phyloP scores from a whole-genome alignment of 2,797 vertebrate species.

The Leptatherina wallacei region DNA sequence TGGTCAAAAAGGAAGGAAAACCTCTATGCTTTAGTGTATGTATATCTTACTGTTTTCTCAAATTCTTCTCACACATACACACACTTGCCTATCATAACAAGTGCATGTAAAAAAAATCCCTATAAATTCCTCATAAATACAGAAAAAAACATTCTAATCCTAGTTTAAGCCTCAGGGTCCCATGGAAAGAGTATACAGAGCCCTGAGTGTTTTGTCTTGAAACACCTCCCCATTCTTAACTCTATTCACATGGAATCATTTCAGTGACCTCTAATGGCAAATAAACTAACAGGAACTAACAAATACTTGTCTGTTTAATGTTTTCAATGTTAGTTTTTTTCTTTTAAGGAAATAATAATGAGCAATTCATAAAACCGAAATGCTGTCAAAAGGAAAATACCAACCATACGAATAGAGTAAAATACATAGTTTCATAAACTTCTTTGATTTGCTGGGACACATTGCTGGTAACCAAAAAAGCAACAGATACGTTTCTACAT shows the following conservation, averaged over 20 bases:
- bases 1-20: background rate
- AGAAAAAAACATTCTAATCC: conserved; percentile 5
- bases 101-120: background rate
- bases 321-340: conserved; percentile 15
- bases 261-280: conserved; percentile 2
- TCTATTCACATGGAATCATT: conserved; percentile 14
- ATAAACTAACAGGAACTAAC: conserved; percentile 16
- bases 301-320: conserved; percentile 9
- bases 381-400: background rate
- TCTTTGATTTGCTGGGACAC: background rate
- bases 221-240: conserved; percentile 15
- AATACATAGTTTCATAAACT: conserved; percentile 7
- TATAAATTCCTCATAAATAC: conserved; percentile 11
- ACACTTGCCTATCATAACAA: background rate
- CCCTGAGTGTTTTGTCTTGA: conserved; percentile 15
- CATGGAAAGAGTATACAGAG: conserved; percentile 11
- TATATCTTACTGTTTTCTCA: background rate
- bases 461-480: background rate
- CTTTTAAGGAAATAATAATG: background rate
- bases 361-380: background rate
- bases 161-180: background rate
- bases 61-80: background rate
- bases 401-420: background rate
- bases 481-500: background rate
- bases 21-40: background rate